A percentile compares a stretch with the other conserved stretches of the same genome.
phyloP scores from a whole-genome alignment of 2,888 invertebrate genomes.

The Tenthredo scrophulariae region DNA sequence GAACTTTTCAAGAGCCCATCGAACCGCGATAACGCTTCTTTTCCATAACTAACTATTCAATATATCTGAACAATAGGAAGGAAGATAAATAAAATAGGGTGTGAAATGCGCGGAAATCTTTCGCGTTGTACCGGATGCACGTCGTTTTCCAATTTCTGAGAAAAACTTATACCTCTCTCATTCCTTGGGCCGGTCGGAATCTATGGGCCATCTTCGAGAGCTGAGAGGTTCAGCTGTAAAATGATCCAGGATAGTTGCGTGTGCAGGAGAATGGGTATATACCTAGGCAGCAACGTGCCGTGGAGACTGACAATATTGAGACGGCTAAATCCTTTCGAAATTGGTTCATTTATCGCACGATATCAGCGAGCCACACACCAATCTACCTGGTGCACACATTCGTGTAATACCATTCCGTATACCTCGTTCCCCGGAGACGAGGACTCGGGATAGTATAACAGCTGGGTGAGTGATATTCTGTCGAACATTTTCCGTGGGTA shows the following conservation, averaged over 20 bases:
- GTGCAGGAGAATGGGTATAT: neutral
- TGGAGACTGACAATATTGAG: slow-evolving; percentile 64
- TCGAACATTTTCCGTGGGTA: neutral
- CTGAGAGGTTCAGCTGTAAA: slow-evolving; percentile 60
- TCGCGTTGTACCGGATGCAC: neutral
- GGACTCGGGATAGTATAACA: neutral
- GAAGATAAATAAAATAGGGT: neutral
- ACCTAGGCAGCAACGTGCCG: slow-evolving; percentile 59
- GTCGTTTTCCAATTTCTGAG: neutral
- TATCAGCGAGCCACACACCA: slow-evolving; percentile 60
- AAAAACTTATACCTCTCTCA: neutral
- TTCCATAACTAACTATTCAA: neutral
- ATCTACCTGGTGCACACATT: slow-evolving; percentile 37
- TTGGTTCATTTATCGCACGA: slow-evolving; percentile 69
- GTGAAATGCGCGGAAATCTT: neutral
- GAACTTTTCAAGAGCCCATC: slow-evolving; percentile 1
- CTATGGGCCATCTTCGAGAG: slow-evolving; percentile 1
- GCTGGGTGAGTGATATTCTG: neutral
- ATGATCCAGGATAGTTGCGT: slow-evolving; percentile 62
- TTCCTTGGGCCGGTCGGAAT: neutral
- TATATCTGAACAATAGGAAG: neutral
- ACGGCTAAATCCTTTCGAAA: slow-evolving; percentile 67
- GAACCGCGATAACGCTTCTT: slow-evolving; percentile 26
- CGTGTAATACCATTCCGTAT: neutral
- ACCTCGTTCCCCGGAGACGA: neutral